Conservation (phyloP, 2,888 invertebrate genomes). For the Caenorhabditis sp. region DNA sequence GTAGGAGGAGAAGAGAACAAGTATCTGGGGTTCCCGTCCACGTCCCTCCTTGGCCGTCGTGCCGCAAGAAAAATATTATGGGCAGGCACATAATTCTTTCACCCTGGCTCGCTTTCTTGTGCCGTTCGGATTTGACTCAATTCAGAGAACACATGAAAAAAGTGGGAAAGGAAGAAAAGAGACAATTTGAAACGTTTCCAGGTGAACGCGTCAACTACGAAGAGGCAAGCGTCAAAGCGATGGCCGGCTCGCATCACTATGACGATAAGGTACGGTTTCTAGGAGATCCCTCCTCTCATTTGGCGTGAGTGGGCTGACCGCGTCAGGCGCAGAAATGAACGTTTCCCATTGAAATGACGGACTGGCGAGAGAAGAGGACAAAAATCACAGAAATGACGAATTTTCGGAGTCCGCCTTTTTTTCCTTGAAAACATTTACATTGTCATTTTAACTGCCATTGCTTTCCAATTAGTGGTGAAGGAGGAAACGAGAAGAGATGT, state of each 20-base stretch:
- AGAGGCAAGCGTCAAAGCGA: slow-evolving; percentile 85
- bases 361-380: neutral
- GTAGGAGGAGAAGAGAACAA: neutral
- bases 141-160: neutral
- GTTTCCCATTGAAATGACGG: neutral
- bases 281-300: no score
- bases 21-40: neutral
- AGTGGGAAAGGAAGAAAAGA: no score
- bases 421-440: no score
- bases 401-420: no score
- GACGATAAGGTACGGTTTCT: slow-evolving; percentile 75
- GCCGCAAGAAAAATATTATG: no score
- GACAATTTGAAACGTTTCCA: no score
- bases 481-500: no score
- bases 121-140: neutral
- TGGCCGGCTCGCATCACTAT: slow-evolving; percentile 84
- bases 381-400: no score
- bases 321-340: slow-evolving; percentile 4
- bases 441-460: no score
- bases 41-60: neutral
- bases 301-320: no score
- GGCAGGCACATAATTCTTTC: neutral
- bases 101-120: neutral
- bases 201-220: slow-evolving; percentile 77
- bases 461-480: no score